Conservation (phyloP, 2,888 invertebrate species). For the Ectemnius lituratus region DNA sequence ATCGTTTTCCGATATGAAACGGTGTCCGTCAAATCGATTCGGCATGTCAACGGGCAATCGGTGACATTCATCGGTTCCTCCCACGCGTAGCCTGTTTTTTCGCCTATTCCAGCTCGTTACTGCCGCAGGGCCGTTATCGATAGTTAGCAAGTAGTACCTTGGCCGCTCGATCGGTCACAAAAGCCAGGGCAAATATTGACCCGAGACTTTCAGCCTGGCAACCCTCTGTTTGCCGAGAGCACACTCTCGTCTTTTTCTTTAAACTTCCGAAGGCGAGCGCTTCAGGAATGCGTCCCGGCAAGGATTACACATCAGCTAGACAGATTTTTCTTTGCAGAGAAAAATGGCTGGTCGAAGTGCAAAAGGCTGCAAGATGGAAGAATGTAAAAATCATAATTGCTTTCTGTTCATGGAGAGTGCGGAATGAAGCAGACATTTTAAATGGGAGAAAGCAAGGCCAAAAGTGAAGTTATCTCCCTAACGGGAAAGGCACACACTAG, state of each 20-base stretch:
- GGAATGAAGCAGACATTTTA: neutral
- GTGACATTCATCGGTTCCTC: slow-evolving; percentile 6
- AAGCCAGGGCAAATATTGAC: no score
- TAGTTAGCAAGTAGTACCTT: slow-evolving; percentile 1
- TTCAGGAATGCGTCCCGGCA: neutral
- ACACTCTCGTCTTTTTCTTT: neutral
- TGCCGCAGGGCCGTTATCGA: neutral
- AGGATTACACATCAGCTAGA: no score
- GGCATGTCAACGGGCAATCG: neutral
- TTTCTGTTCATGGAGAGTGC: neutral
- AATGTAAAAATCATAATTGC: neutral
- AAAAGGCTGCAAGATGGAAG: neutral
- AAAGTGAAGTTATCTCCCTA: slow-evolving; percentile 21
- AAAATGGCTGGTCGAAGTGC: no score
- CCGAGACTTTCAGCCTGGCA: neutral
- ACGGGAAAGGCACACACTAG: slow-evolving; percentile 34
- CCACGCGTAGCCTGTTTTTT: neutral
- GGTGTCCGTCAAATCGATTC: neutral
- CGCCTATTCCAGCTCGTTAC: neutral
- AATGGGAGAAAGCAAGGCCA: neutral
- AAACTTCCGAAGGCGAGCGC: neutral
- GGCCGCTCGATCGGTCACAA: neutral
- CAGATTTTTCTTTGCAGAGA: no score
- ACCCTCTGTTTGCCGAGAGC: neutral
- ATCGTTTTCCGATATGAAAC: neutral